Evolutionary conservation across 2,888 invertebrate genomes (phyloP), one percentile per base, ranked within the genome.

Genomic region (Hypsopygia costalis): DNA sequence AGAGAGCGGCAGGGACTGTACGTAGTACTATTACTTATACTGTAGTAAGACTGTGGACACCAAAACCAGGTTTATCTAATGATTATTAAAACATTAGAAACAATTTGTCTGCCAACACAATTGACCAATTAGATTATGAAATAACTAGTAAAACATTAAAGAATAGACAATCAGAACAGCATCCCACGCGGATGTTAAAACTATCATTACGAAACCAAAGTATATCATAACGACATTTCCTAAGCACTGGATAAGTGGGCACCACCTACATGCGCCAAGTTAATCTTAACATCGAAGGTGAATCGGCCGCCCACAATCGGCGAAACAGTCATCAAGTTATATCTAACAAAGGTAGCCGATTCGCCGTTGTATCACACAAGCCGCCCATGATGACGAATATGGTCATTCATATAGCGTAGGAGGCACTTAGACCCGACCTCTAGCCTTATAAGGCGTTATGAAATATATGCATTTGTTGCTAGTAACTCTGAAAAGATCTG

Each of bases 371-470:
- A 68, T 74, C 74, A 75, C 70, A 74, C 78, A 78, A 71, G 70
- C 79, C 83, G 81, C 79, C 81, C 79, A 78, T 80, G 69, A 67
- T 65, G 74, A 73, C 85, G 62, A 70, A 80, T 85, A 86, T 81
- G 83, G 87, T 81, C 78, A 85, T 86, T 85, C 72, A 77, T 78
- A 70, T 64, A 62, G 69, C 71, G 85, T 85, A 80, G 85, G 86
- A 67, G 74, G 78, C 71, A 73, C 65, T 74, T 71, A 73, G 70
- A 68, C 71, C 65, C 69, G 68, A 68, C 75, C 72, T 69, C 62
- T 68, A 58, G 55, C 79, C 77, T 73, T 76, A 69, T 73, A 75
- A 59, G 79, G 85, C 42, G 43, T 52, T 63, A 61, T 53, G 56
- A 71, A 71, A 66, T 64, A 51, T 58, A 61, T 48, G 64, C 29